These are phyloP conservation scores for Camelus dromedarius DNA, from an alignment of 2,113 vertebrate genomes.

Conservation along the genomic window DNA sequence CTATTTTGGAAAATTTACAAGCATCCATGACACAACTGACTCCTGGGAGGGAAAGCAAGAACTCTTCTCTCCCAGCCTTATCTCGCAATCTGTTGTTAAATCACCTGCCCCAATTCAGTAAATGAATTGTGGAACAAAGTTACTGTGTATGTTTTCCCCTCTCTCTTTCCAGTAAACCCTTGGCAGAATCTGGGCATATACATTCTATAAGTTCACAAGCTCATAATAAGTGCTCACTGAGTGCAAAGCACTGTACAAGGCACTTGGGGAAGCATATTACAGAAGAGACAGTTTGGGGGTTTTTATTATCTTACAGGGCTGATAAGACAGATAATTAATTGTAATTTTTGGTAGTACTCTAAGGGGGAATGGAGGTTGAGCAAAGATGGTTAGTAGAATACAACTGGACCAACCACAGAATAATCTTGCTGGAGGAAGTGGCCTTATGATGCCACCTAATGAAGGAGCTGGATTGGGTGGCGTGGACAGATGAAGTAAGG, in stretches of 20 bases:
- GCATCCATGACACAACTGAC: constrained; percentile 54
- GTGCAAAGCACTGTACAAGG: not conserved
- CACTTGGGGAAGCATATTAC: not conserved
- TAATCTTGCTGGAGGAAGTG: not conserved
- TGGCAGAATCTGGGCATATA: not conserved
- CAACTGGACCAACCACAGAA: not conserved
- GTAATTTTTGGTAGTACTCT: not conserved
- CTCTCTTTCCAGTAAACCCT: not conserved
- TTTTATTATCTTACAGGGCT: not conserved
- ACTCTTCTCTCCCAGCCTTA: constrained; percentile 4
- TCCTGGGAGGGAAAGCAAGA: constrained; percentile 48
- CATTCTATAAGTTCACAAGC: not conserved
- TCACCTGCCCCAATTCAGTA: constrained; percentile 54
- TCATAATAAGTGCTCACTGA: not conserved
- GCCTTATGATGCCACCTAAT: not conserved
- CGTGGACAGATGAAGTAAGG: not conserved
- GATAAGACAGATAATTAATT: not conserved
- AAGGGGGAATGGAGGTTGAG: not conserved
- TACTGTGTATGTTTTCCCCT: not conserved
- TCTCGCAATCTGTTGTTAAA: not conserved
- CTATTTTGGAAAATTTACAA: constrained; percentile 77
- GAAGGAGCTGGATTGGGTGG: not conserved
- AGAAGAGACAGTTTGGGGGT: not conserved
- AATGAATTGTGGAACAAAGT: constrained; percentile 62
- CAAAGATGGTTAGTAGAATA: not conserved